Percentiles rank a stretch among this genome's conserved stretches.
Evolutionary conservation across 2,113 vertebrate species (phyloP).

Genomic region (Oncorhynchus kisutch): DNA sequence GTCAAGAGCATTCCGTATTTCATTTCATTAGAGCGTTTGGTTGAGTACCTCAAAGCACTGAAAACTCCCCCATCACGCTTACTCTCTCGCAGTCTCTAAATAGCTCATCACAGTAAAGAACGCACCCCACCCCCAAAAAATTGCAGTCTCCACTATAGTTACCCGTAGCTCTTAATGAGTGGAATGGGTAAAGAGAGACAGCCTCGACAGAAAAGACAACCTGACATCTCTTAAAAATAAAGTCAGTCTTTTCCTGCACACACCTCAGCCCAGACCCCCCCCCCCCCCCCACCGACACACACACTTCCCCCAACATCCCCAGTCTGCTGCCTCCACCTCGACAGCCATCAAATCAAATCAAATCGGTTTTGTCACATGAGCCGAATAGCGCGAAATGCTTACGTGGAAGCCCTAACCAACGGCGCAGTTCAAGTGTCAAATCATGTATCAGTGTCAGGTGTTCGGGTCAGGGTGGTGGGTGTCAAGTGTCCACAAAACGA

Average conservation of each 20-base stretch:
- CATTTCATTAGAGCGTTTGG: neutral
- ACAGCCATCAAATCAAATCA: slow-evolving; percentile 54
- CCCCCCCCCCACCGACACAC: neutral
- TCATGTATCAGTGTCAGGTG: slow-evolving; percentile 50
- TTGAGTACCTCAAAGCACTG: neutral
- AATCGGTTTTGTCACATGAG: too few relatives aligned
- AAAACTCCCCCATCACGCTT: neutral
- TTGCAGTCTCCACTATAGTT: slow-evolving; percentile 16
- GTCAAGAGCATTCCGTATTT: neutral
- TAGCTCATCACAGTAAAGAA: neutral
- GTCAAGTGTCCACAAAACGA: slow-evolving; percentile 78
- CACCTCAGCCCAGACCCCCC: slow-evolving; percentile 35
- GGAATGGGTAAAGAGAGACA: slow-evolving; percentile 54
- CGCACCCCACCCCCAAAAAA: neutral
- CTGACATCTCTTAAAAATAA: slow-evolving; percentile 45
- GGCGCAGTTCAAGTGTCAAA: slow-evolving; percentile 18
- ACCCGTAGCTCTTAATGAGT: slow-evolving; percentile 38
- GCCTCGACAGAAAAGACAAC: slow-evolving; percentile 48
- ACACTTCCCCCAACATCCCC: slow-evolving; percentile 34
- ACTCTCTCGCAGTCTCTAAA: neutral
- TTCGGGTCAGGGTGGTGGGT: slow-evolving; percentile 54
- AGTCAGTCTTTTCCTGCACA: neutral
- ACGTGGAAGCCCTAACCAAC: too few relatives aligned
- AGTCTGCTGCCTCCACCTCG: slow-evolving; percentile 64
- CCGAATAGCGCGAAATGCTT: too few relatives aligned